A percentile compares a stretch with the other conserved stretches of the same genome.
Evolutionary conservation across 2,888 invertebrate genomes (phyloP).

Genomic region (Amiota mariae): DNA sequence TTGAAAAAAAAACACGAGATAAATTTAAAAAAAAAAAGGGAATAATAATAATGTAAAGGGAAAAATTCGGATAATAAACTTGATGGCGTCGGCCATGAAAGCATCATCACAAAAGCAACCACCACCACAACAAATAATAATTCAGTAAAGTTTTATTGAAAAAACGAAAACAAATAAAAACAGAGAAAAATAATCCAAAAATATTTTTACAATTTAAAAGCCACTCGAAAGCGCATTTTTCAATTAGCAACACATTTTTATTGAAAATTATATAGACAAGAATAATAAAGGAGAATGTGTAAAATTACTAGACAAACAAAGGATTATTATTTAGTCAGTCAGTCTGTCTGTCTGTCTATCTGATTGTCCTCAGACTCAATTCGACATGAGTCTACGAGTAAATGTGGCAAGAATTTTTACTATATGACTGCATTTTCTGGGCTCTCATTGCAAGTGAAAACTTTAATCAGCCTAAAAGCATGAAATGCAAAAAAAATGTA

Average conservation of each 20-base stretch:
- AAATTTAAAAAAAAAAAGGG: not conserved
- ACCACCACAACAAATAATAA: not conserved
- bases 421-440: not conserved
- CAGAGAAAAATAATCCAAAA: not conserved
- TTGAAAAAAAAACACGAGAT: slow-evolving; percentile 2
- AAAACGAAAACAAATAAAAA: not conserved
- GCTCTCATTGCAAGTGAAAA: not conserved
- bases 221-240: not conserved
- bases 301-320: not conserved
- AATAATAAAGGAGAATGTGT: not conserved
- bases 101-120: not conserved
- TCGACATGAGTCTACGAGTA: not conserved
- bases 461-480: slow-evolving; percentile 19
- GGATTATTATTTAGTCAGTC: not conserved
- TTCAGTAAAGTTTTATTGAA: not conserved
- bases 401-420: too few relatives aligned
- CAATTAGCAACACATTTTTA: not conserved
- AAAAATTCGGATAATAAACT: not conserved
- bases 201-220: not conserved
- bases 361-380: not conserved
- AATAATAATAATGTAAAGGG: not conserved
- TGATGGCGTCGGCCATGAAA: not conserved
- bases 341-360: not conserved
- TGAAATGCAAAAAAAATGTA: not conserved
- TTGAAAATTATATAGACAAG: not conserved